Base-by-base conservation (phyloP, 2,113 vertebrate genomes). In the Petrocephalus microphthalmus region DNA sequence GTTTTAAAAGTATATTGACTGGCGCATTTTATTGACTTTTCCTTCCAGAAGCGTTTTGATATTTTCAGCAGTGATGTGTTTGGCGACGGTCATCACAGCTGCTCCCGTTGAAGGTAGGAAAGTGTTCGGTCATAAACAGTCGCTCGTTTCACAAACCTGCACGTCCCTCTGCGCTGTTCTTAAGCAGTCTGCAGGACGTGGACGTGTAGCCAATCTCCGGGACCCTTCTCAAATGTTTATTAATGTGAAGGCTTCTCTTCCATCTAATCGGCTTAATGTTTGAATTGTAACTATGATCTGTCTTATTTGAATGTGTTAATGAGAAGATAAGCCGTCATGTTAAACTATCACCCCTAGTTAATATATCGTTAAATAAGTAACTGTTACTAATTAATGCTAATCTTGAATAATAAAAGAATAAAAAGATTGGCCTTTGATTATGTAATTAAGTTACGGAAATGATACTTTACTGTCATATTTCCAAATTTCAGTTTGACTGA, bases 31-130 rank as follows among this genome's bases (percentile, higher is more conserved):
- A 45, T 19, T 22, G 37, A 83, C 8, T 51, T 54, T 54, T 90
- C 11, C 67, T 89, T 74, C 29, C 92, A 95, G 94, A 91, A 94
- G 93, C 91, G 57, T 93, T 85, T 84, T 94, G 89, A 90, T 94
- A 5, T 91, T 91, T 84, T 94, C 90, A 49, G 67, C 92, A 82
- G 53, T 93, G 85, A 54, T 93, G 60, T 89, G 92, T 64, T 87
- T 95, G 90, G 89, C 86, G 25, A 86, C 90, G 0, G 89, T 90
- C 0, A 71, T 90, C 42, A 92, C 92, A 88, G 81, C 90, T 52
- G 94, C 94, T 89, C 94, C 94, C 53, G 91, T 95, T 33, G 94
- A 94, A 91, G 94, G 94, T 95, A 94, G n/a, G 85, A 88, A 51
- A 52, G 17, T 88, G 25, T 57, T 57, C 53, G 25, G 15, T 56